These are phyloP conservation scores for Hycleus cichorii DNA, from an alignment of 1,140 invertebrate species.

Conservation along the genomic window DNA sequence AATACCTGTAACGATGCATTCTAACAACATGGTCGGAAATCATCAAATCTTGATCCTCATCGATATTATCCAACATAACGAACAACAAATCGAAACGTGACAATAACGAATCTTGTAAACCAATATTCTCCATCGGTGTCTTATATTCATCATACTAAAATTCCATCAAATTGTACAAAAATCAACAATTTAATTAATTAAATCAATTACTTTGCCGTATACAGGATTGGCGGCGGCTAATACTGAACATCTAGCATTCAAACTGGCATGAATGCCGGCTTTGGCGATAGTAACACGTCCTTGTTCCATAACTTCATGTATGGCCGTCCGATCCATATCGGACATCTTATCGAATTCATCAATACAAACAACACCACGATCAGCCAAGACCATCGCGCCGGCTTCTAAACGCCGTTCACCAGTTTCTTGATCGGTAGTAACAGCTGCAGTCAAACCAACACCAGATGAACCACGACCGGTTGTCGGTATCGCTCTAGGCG, in stretches of 20 bases:
- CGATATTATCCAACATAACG: conserved; percentile 89
- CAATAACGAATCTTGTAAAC: conserved; percentile 92
- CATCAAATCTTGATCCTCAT: conserved; percentile 81
- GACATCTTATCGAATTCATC: conserved; percentile 62
- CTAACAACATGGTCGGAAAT: conserved; percentile 96
- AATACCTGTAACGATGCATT: conserved; percentile 85
- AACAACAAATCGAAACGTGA: conserved; percentile 99
- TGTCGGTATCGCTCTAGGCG: conserved; percentile 91
- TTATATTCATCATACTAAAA: conserved; percentile 96
- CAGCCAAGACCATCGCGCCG: conserved; percentile 98
- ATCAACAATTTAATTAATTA: not conserved
- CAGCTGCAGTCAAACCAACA: conserved; percentile 97
- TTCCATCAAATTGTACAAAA: not conserved
- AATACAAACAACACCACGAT: conserved; percentile 93
- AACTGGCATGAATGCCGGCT: conserved; percentile 95
- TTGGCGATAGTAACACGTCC: conserved; percentile 96
- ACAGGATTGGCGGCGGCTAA: conserved; percentile 99
- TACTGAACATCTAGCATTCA: conserved; percentile 97
- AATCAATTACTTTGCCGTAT: conserved; percentile 73
- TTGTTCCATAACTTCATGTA: conserved; percentile 98
- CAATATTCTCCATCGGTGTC: conserved; percentile 99
- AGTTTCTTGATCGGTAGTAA: conserved; percentile 92
- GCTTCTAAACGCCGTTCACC: conserved; percentile 85
- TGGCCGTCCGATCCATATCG: conserved; percentile 98
- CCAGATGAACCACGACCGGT: conserved; percentile 89